Evolutionary conservation across 2,113 vertebrate species (phyloP), one percentile per base, ranked within the genome.

Genomic region (Gopherus evgoodei): DNA sequence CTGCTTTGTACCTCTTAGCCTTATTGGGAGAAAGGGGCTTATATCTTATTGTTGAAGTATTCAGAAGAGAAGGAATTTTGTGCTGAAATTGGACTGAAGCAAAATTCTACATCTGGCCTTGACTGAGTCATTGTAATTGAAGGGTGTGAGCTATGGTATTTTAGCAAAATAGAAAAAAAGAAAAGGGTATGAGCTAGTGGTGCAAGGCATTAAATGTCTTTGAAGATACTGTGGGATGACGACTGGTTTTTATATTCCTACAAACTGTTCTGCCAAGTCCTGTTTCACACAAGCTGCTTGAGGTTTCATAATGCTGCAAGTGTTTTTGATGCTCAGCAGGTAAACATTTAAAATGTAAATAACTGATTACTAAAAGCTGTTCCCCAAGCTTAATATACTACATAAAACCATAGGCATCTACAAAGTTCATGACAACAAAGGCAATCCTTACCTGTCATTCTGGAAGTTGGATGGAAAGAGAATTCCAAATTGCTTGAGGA

Each of bases 241-340:
- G 86, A 1, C 53, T 69, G 4, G 1, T 57, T 76, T 2, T 84
- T 84, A 57, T 57, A 57, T 93, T 90, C 35, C 49, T 53, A 44
- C 11, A 24, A 0, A 0, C 16, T 84, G 6, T 47, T 31, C 81
- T 96, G 42, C 29, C 2, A 7, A 50, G 44, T 86, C 53, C 75
- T 91, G 91, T 90, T 92, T 93, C 29, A 65, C 27, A 94, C 62
- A 44, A 84, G 21, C 38, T 89, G 35, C 84, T 91, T 86, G 88
- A 92, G 75, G 93, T 21, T 81, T 93, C 50, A 49, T 62, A 57
- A 29, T 82, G 38, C 13, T 50, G 35, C 65, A 69, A 88, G 86
- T 65, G 12, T 25, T 72, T 94, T 82, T 84, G 79, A 88, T 84
- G 31, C 78, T 52, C 35, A 76, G 0, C 5, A 81, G 5, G 81